Percentiles rank a stretch among this genome's conserved stretches.
Evolutionary conservation across 2,113 vertebrate genomes (phyloP).

Genomic region (Conger conger): DNA sequence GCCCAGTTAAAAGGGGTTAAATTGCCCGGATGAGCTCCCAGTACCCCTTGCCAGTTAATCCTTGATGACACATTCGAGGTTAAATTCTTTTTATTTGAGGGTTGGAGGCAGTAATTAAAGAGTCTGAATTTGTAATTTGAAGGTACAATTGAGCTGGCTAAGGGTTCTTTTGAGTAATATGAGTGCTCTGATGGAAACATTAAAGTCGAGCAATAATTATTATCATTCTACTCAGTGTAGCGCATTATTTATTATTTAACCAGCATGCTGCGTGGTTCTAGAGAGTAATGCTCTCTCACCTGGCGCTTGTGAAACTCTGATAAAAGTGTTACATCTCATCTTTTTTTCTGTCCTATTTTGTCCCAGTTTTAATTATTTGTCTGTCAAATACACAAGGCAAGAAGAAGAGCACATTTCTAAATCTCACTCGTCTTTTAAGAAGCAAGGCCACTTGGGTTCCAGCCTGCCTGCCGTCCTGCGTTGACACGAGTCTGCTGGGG

Average conservation of each 20-base stretch:
- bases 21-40: background rate
- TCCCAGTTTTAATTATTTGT: background rate
- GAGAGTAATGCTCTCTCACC: background rate
- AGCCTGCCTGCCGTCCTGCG: too few species aligned
- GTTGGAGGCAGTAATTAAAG: background rate
- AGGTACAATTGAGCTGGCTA: background rate
- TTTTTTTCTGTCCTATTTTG: background rate
- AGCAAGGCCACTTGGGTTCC: too few species aligned
- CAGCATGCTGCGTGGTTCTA: background rate
- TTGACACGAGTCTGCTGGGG: too few species aligned
- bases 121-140: conserved; percentile 7
- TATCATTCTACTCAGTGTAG: background rate
- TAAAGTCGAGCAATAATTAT: background rate
- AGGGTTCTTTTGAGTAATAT: background rate
- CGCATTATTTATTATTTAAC: background rate
- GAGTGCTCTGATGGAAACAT: background rate
- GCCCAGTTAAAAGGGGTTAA: conserved; percentile 1
- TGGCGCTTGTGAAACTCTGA: background rate
- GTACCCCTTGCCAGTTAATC: background rate
- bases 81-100: background rate
- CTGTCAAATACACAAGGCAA: background rate
- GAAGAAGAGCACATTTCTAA: background rate
- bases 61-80: background rate
- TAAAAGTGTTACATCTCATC: background rate
- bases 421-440: background rate